A percentile compares a stretch with the other conserved stretches of the same genome.
Evolutionary conservation across 2,888 invertebrate species (phyloP).

Genomic region (Deilephila porcellus): DNA sequence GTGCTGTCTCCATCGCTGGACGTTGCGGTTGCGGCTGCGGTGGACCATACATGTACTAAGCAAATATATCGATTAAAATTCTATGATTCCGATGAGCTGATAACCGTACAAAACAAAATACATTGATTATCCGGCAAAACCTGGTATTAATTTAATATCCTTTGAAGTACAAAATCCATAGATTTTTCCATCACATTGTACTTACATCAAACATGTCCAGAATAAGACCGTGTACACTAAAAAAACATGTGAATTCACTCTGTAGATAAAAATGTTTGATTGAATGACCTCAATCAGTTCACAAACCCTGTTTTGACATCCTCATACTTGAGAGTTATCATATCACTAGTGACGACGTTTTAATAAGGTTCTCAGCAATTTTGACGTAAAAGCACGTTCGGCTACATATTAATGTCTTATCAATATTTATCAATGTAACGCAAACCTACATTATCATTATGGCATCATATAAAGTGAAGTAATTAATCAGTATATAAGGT

Average conservation of each 20-base stretch:
- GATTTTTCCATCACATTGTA: too few relatives aligned
- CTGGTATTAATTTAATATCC: too few relatives aligned
- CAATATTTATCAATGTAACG: conserved; percentile 8
- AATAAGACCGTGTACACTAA: too few relatives aligned
- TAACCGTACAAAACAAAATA: background rate
- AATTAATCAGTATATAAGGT: conserved; percentile 35
- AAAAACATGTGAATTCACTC: too few relatives aligned
- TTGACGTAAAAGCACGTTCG: background rate
- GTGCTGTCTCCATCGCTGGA: conserved; percentile 22
- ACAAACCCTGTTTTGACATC: background rate
- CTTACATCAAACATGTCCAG: too few relatives aligned
- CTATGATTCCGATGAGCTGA: background rate
- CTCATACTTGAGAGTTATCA: background rate
- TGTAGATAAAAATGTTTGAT: too few relatives aligned
- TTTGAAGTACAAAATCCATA: too few relatives aligned
- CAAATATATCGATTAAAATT: background rate
- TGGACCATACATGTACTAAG: conserved; percentile 30
- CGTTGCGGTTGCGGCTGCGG: conserved; percentile 32
- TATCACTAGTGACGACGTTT: background rate
- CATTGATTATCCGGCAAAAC: too few relatives aligned
- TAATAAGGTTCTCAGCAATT: background rate
- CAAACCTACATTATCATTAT: conserved; percentile 24
- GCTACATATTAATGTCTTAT: background rate
- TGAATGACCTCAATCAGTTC: too few relatives aligned
- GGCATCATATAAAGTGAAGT: conserved; percentile 22